phyloP scores from a whole-genome alignment of 2,113 vertebrate species.

The Barbus barbus region DNA sequence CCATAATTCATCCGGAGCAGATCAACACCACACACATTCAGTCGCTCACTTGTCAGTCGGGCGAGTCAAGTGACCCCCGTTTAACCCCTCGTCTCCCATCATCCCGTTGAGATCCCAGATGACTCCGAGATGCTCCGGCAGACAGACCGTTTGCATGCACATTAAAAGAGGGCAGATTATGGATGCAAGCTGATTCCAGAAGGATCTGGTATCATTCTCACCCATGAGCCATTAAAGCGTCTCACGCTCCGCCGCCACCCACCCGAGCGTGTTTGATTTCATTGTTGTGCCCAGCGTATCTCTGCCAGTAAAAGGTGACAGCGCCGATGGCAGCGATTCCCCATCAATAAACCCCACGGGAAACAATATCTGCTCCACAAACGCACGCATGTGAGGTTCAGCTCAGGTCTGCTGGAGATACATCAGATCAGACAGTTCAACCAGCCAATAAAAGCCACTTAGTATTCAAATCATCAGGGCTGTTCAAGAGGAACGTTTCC shows the following conservation, averaged over 20 bases:
- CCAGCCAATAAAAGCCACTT: slow-evolving; percentile 3
- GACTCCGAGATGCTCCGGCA: background rate
- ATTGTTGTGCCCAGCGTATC: background rate
- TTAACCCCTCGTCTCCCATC: too few species aligned
- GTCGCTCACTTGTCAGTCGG: too few species aligned
- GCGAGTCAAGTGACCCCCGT: background rate
- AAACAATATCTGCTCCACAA: background rate
- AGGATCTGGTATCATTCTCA: too few species aligned
- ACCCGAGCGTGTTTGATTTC: slow-evolving; percentile 18
- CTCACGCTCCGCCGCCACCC: background rate
- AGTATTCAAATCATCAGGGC: background rate
- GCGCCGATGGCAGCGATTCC: background rate
- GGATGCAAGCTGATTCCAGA: slow-evolving; percentile 23
- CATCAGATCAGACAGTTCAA: background rate
- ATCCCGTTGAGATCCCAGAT: too few species aligned
- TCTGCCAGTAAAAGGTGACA: background rate
- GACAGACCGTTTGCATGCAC: slow-evolving; percentile 33
- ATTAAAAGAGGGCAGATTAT: slow-evolving; percentile 38
- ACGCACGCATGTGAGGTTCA: background rate
- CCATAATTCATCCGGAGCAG: too few species aligned
- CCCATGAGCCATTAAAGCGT: too few species aligned
- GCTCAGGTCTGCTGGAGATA: too few species aligned
- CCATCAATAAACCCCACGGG: background rate
- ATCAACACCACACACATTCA: too few species aligned
- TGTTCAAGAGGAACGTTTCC: background rate